Evolutionary conservation across 2,888 invertebrate species (phyloP), one percentile per base, ranked within the genome.

Genomic region (Drosophila siamana): DNA sequence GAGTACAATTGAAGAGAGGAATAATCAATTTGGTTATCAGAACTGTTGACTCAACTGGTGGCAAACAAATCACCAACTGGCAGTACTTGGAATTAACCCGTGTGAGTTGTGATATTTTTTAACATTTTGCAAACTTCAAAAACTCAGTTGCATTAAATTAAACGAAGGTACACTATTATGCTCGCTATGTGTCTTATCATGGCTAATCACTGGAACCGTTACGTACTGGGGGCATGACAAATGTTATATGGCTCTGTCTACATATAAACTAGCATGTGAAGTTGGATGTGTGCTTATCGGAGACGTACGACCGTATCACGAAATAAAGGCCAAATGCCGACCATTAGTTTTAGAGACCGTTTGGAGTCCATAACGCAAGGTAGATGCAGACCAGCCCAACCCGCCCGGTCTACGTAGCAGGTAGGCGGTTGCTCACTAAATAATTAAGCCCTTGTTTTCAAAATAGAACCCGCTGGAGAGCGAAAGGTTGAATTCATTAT

Each of bases 21-120:
- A 36, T 48, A 41, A 68, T 52, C 5, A 22, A 33, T 47, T 46
- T 57, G 41, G n/a, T 52, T 56, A 64, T 57, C 56, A 22, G 4
- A 11, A 30, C 11, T 30, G 26, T 38, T 57, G 11, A 11, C 8
- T 6, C 33, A 38, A 22, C 47, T 38, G 16, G 16, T 9, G 9
- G 15, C 28, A 28, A 38, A 40, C 38, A 56, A 26, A 62, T 59
- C 57, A 62, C 4, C 4, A 19, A 4, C 9, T 28, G 26, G n/a
- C 54, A 40, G 30, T 51, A 62, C 13, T 19, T 43, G 38, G 48
- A 52, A 63, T 36, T 47, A 41, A n/a, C 8, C 16, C 51, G 28
- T 84, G 80, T 38, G 75, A 81, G 70, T 38, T n/a, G 13, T 19
- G 22, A 55, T 78, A 80, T 55, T 75, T 81, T 72, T 30, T 38